Percentiles rank a stretch among this genome's conserved stretches.
Evolutionary conservation across 2,113 vertebrate species (phyloP).

Genomic region (Piprites chloris): DNA sequence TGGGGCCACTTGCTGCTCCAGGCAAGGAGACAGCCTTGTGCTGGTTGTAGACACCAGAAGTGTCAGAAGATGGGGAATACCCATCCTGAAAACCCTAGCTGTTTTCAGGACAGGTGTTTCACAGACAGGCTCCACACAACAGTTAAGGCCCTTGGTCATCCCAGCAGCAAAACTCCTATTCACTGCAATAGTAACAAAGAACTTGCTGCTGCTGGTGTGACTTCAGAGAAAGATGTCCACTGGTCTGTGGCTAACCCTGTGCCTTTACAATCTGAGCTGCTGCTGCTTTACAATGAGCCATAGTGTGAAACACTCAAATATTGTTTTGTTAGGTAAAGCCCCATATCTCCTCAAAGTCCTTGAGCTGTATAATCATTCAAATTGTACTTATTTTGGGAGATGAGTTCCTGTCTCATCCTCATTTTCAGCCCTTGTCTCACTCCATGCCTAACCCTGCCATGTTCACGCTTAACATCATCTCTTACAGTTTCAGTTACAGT

Average conservation of each 20-base stretch:
- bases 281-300: background rate
- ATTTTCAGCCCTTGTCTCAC: background rate
- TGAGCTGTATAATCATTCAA: background rate
- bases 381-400: background rate
- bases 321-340: background rate
- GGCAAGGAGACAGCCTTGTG: background rate
- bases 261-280: background rate
- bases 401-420: background rate
- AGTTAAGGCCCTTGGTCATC: fast-evolving
- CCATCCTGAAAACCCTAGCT: background rate
- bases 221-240: background rate
- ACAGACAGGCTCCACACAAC: background rate
- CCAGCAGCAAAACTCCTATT: background rate
- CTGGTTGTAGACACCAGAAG: background rate
- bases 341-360: background rate
- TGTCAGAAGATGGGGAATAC: background rate
- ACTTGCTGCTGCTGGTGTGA: background rate
- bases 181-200: background rate
- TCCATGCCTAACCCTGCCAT: background rate
- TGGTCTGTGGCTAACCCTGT: background rate
- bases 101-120: background rate
- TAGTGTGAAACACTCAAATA: background rate
- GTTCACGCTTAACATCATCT: background rate
- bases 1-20: background rate
- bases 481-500: background rate